Evolutionary conservation across 2,113 vertebrate species (phyloP).

Genomic region (Podilymbus podiceps): DNA sequence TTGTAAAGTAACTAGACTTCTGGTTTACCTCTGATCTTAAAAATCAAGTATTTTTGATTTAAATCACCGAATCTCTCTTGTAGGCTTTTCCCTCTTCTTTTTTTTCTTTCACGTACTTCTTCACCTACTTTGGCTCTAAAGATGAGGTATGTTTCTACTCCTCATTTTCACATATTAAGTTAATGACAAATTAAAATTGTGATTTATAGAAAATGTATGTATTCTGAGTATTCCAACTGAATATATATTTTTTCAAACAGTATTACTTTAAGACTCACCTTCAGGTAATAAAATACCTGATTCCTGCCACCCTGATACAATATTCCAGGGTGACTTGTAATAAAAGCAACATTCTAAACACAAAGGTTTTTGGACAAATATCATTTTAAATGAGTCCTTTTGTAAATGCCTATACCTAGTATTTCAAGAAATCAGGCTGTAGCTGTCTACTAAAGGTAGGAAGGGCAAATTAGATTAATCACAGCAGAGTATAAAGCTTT

Average conservation of each 20-base stretch:
- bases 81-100: constrained; percentile 14
- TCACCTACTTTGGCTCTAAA: neutral
- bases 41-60: constrained; percentile 34
- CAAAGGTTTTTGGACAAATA: neutral
- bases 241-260: neutral
- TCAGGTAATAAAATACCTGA: neutral
- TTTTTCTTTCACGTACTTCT: constrained; percentile 37
- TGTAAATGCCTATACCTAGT: neutral
- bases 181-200: neutral
- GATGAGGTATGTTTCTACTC: neutral
- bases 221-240: neutral
- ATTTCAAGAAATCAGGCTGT: neutral
- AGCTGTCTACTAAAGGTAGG: neutral
- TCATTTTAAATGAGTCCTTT: neutral
- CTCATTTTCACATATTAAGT: neutral
- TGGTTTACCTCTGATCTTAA: constrained; percentile 52
- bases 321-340: neutral
- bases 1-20: constrained; percentile 53
- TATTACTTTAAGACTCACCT: neutral
- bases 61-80: constrained; percentile 22
- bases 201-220: neutral
- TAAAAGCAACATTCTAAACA: neutral
- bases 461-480: neutral
- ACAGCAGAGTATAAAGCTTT: neutral
- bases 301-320: neutral